Percentiles rank a stretch among this genome's conserved stretches.
Evolutionary conservation across 2,888 invertebrate species (phyloP).

Genomic region (Diarsia mendica): DNA sequence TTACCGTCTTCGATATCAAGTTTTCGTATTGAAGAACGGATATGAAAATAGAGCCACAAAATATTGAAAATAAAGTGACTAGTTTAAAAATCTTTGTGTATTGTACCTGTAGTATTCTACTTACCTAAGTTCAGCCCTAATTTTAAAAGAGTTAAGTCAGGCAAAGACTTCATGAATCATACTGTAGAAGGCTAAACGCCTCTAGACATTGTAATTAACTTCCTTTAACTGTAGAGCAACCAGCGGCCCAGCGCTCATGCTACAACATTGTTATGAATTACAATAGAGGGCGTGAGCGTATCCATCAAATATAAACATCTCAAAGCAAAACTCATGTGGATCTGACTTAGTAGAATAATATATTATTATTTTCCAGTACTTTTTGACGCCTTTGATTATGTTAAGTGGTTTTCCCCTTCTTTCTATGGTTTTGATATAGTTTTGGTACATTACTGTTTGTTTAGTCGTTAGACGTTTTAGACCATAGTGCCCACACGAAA

Average conservation of each 20-base stretch:
- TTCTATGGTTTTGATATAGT: not conserved
- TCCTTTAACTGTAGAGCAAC: conserved; percentile 14
- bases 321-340: not conserved
- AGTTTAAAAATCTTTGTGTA: not conserved
- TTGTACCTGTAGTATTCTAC: too few species aligned
- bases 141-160: not conserved
- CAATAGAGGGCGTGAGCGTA: conserved; percentile 30
- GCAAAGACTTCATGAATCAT: conserved; percentile 13
- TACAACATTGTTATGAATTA: not conserved
- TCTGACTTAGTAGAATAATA: not conserved
- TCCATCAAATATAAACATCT: not conserved
- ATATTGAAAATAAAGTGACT: not conserved
- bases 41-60: not conserved
- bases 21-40: not conserved
- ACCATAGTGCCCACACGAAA: too few species aligned
- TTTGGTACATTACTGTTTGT: not conserved
- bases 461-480: not conserved
- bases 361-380: not conserved
- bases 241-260: conserved; percentile 7
- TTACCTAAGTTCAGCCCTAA: not conserved
- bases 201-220: conserved; percentile 12
- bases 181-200: not conserved
- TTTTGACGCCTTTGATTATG: too few species aligned
- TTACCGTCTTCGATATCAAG: conserved; percentile 18
- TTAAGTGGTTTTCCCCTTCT: not conserved